Evolutionary conservation across 2,888 invertebrate species (phyloP).

Genomic region (Coremacera marginata): DNA sequence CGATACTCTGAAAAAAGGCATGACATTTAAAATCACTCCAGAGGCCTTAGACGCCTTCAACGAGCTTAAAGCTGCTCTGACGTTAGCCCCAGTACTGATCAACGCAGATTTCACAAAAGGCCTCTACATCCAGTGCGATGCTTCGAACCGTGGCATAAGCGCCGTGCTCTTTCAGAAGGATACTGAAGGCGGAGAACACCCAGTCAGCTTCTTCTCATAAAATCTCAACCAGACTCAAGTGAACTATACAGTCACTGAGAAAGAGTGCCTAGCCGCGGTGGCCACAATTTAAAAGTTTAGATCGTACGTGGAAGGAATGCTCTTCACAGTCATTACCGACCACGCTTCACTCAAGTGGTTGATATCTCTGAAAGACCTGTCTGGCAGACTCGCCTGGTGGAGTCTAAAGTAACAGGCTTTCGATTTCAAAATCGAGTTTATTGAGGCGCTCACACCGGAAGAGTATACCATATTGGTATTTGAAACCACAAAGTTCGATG

Average conservation of each 20-base stretch:
- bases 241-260: not conserved
- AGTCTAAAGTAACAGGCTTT: not conserved
- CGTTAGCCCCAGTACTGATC: not conserved
- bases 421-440: not conserved
- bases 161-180: not conserved
- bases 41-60: not conserved
- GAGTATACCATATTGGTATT: constrained; percentile 11
- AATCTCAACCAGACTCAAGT: not conserved
- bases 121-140: constrained; percentile 18
- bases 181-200: no score
- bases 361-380: not conserved
- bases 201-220: no score
- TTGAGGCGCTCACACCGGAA: no score
- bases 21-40: not conserved
- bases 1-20: not conserved
- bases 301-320: not conserved
- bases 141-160: not conserved
- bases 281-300: not conserved
- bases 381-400: not conserved
- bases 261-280: constrained; percentile 19
- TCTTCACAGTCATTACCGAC: not conserved
- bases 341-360: constrained; percentile 5
- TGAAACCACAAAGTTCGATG: constrained; percentile 15
- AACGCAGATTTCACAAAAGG: constrained; percentile 2
- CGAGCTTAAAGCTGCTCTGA: not conserved